Evolutionary conservation across 2,113 vertebrate species (phyloP).

Genomic region (Salvelinus fontinalis): DNA sequence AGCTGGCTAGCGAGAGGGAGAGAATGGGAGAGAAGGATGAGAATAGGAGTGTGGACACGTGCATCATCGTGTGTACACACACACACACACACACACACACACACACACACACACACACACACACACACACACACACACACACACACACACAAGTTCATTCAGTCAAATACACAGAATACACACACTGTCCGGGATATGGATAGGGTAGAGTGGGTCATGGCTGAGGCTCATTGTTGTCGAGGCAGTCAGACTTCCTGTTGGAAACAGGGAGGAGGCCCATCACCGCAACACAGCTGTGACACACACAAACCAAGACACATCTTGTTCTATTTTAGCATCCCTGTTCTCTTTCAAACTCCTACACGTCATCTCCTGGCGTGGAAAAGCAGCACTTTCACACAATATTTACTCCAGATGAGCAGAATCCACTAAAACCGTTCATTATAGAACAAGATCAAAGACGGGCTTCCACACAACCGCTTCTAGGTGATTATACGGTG

Average conservation of each 20-base stretch:
- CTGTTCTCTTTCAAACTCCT: background rate
- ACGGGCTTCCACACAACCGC: background rate
- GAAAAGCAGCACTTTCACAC: slow-evolving; percentile 26
- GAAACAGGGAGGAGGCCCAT: slow-evolving; percentile 57
- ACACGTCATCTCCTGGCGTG: background rate
- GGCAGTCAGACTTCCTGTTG: slow-evolving; percentile 75
- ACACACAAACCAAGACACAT: background rate
- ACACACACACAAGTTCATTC: slow-evolving; percentile 15
- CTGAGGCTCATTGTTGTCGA: slow-evolving; percentile 75
- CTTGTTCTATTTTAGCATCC: background rate
- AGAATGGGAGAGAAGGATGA: background rate
- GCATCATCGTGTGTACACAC: too few species aligned
- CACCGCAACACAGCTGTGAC: slow-evolving; percentile 61
- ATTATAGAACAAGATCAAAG: slow-evolving; percentile 22
- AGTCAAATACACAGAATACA: background rate
- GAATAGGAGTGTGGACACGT: slow-evolving; percentile 1
- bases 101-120: background rate
- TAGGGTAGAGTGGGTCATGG: slow-evolving; percentile 69
- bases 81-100: background rate
- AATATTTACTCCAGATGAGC: slow-evolving; percentile 50
- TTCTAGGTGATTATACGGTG: too few species aligned
- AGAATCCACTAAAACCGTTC: slow-evolving; percentile 44
- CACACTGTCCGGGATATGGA: slow-evolving; percentile 28
- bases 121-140: background rate
- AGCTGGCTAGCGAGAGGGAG: slow-evolving; percentile 17